A percentile compares a stretch with the other conserved stretches of the same genome.
Conservation (phyloP, 2,113 vertebrate species). For the Chaetorhynchus papuensis region DNA sequence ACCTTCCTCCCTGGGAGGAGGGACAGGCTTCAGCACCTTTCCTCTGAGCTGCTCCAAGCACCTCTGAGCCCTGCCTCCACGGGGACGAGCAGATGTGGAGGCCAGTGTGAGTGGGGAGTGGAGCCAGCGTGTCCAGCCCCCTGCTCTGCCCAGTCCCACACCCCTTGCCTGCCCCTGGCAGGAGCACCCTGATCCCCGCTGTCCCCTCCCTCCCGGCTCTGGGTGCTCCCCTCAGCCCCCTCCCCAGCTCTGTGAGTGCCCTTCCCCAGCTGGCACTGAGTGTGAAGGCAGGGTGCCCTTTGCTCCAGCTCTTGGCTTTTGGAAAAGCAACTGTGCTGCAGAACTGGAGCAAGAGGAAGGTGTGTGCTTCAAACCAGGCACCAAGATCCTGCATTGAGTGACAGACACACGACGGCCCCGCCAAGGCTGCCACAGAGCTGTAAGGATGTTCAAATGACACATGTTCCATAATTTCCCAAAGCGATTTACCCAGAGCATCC, state of each 20-base stretch:
- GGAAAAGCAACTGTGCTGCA: not conserved
- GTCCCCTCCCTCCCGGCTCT: not conserved
- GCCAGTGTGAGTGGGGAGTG: not conserved
- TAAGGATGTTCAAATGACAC: not conserved
- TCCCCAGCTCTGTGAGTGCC: not conserved
- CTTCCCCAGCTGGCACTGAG: not conserved
- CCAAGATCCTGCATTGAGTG: not conserved
- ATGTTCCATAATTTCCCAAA: not conserved
- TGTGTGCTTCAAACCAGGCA: not conserved
- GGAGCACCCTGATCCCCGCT: not conserved
- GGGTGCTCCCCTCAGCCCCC: not conserved
- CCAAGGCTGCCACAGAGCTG: not conserved
- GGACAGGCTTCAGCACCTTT: not conserved
- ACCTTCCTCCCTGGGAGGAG: not conserved
- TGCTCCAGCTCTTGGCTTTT: not conserved
- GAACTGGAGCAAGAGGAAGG: not conserved
- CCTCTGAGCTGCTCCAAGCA: rapidly evolving
- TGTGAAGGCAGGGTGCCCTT: not conserved
- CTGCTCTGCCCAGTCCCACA: not conserved
- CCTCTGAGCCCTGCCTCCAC: constrained; percentile 5
- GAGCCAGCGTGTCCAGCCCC: not conserved
- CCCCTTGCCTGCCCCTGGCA: not conserved
- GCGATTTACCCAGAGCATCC: not conserved
- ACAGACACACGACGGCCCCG: not conserved
- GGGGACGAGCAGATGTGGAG: not conserved